Evolutionary conservation across 2,888 invertebrate species (phyloP).

Genomic region (Bimastos eiseni): DNA sequence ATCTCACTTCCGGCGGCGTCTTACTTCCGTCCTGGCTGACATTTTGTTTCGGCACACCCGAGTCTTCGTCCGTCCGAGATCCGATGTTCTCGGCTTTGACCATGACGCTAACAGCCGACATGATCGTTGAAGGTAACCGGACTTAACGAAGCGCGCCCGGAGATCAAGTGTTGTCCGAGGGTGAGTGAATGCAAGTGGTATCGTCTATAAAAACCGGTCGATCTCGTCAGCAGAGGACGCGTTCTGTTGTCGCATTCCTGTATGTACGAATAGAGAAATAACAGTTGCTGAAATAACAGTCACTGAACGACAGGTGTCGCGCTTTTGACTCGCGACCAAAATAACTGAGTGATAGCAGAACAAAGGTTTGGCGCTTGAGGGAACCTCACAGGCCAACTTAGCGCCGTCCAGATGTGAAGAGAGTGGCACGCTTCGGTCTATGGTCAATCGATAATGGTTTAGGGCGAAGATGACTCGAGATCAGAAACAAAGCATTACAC

Average conservation of each 20-base stretch:
- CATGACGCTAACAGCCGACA: not conserved
- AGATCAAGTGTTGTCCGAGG: not conserved
- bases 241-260: slow-evolving; percentile 13
- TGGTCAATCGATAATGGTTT: no score
- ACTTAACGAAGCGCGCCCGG: not conserved
- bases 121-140: not conserved
- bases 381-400: not conserved
- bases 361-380: not conserved
- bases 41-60: not conserved
- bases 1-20: not conserved
- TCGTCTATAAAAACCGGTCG: not conserved
- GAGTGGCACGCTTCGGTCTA: not conserved
- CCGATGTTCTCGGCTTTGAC: not conserved
- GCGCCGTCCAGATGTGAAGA: not conserved
- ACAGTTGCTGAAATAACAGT: not conserved
- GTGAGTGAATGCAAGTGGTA: not conserved
- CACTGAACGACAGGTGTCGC: not conserved
- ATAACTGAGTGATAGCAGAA: not conserved
- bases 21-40: not conserved
- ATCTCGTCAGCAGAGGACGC: not conserved
- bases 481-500: not conserved
- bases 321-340: slow-evolving; percentile 13
- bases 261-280: not conserved
- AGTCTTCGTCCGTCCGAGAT: not conserved
- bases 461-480: not conserved